phyloP scores from a whole-genome alignment of 2,888 invertebrate genomes.

The Xestia sexstrigata region DNA sequence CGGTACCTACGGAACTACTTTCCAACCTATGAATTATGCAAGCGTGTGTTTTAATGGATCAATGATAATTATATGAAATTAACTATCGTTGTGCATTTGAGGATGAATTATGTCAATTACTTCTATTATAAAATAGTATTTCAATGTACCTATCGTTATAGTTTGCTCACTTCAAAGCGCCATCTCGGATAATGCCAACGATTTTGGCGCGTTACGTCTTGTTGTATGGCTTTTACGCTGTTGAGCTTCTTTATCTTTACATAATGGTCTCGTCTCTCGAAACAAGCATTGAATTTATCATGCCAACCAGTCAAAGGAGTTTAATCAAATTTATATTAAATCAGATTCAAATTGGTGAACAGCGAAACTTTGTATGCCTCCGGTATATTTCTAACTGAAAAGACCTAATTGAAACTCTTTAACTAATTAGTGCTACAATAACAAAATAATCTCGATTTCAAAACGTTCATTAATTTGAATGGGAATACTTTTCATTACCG shows the following conservation, averaged over 20 bases:
- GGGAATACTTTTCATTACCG: constrained; percentile 63
- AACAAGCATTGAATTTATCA: constrained; percentile 4
- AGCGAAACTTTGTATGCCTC: constrained; percentile 6
- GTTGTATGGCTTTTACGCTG: constrained; percentile 6
- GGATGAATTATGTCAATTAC: constrained; percentile 29
- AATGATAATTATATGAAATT: constrained; percentile 59
- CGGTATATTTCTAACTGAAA: not conserved
- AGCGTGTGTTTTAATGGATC: constrained; percentile 61
- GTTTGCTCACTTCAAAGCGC: constrained; percentile 8
- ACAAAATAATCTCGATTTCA: constrained; percentile 57
- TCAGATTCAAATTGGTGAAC: constrained; percentile 16
- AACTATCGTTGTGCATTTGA: constrained; percentile 45
- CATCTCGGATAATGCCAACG: constrained; percentile 32
- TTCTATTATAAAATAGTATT: constrained; percentile 18
- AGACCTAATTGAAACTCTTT: constrained; percentile 15
- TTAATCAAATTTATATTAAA: constrained; percentile 8
- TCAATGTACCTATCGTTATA: too few species aligned
- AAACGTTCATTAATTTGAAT: constrained; percentile 62
- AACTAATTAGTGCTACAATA: constrained; percentile 46
- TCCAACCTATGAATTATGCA: constrained; percentile 67
- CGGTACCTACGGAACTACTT: constrained; percentile 62
- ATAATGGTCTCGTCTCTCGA: constrained; percentile 1
- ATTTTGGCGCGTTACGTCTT: constrained; percentile 12
- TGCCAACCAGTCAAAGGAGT: constrained; percentile 7
- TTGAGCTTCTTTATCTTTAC: not conserved